Evolutionary conservation across 2,113 vertebrate genomes (phyloP).

Genomic region (Mormoops blainvillei): DNA sequence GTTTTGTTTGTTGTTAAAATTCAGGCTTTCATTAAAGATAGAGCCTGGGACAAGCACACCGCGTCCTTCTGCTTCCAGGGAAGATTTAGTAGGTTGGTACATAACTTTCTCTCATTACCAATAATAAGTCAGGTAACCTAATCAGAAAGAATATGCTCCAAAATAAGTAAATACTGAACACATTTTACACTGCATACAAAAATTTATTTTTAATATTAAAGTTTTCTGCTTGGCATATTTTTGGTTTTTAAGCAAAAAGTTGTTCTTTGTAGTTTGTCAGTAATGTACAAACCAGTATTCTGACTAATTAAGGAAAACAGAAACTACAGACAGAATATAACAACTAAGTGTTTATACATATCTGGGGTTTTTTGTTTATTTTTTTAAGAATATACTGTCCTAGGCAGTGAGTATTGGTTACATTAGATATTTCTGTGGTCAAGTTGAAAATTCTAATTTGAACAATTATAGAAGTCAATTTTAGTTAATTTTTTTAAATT

Average conservation of each 20-base stretch:
- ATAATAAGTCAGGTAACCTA: not conserved
- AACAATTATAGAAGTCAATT: not conserved
- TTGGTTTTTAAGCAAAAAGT: not conserved
- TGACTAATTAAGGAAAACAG: not conserved
- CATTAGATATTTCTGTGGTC: not conserved
- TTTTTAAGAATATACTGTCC: not conserved
- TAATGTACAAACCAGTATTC: not conserved
- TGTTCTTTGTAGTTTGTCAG: not conserved
- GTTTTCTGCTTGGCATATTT: not conserved
- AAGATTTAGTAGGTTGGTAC: slow-evolving; percentile 91
- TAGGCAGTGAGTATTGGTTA: not conserved
- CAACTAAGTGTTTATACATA: not conserved
- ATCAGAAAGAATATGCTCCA: not conserved
- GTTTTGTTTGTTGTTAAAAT: slow-evolving; percentile 67
- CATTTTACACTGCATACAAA: not conserved
- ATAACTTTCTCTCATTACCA: not conserved
- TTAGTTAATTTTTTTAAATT: slow-evolving; percentile 9
- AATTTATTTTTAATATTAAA: not conserved
- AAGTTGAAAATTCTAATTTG: not conserved
- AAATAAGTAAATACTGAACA: not conserved
- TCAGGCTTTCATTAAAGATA: slow-evolving; percentile 96
- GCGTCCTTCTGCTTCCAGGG: slow-evolving; percentile 91
- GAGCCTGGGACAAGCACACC: slow-evolving; percentile 96
- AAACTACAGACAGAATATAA: not conserved
- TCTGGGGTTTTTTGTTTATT: not conserved